phyloP scores from a whole-genome alignment of 2,113 vertebrate genomes.

The Gambusia affinis region DNA sequence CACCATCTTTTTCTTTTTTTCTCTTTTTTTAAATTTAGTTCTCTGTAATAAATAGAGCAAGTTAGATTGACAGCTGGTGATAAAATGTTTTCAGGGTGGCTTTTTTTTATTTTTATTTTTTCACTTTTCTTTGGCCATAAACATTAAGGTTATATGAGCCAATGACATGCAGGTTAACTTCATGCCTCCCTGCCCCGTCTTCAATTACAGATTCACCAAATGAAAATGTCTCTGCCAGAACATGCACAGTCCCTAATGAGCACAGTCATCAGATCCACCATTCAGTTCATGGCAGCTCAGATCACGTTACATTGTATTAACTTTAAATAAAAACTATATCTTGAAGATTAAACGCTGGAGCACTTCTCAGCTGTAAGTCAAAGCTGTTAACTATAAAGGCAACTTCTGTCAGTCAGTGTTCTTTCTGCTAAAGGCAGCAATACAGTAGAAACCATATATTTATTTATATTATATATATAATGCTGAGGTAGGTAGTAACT shows the following conservation, averaged over 20 bases:
- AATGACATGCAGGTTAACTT: constrained; percentile 25
- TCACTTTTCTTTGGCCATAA: constrained; percentile 22
- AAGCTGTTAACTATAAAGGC: neutral
- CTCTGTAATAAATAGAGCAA: neutral
- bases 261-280: constrained; percentile 25
- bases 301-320: constrained; percentile 19
- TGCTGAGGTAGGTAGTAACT: too few relatives aligned
- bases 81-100: neutral
- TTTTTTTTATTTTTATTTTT: neutral
- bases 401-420: neutral
- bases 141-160: constrained; percentile 13
- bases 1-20: neutral
- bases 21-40: neutral
- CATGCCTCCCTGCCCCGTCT: constrained; percentile 3
- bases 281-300: constrained; percentile 20
- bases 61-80: constrained; percentile 25
- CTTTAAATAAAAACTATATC: constrained; percentile 1
- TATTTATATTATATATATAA: neutral
- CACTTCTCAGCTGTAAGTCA: neutral
- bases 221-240: constrained; percentile 40
- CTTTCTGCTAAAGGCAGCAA: neutral
- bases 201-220: constrained; percentile 27
- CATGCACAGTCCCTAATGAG: constrained; percentile 18
- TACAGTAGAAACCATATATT: neutral
- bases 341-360: neutral